These are phyloP conservation scores for Callopanchax toddi DNA, from an alignment of 2,113 vertebrate species.

Conservation along the genomic window DNA sequence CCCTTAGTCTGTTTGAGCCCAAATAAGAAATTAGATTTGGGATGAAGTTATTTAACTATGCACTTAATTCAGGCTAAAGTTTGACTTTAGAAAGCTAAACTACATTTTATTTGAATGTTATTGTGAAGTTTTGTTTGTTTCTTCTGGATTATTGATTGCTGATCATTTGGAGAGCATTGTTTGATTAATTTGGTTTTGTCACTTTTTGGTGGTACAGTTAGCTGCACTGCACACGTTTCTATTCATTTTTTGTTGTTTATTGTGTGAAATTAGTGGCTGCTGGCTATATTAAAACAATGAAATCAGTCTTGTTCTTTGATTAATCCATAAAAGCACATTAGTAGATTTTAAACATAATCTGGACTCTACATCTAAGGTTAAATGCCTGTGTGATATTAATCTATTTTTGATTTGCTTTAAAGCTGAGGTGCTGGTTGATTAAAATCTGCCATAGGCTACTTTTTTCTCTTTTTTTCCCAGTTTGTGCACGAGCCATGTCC, in stretches of 20 bases:
- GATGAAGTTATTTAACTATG: too few species aligned
- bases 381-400: conserved; percentile 1
- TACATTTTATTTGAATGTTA: neutral
- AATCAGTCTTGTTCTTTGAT: neutral
- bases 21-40: too few species aligned
- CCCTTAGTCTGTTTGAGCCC: too few species aligned
- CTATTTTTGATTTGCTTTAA: conserved; percentile 9
- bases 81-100: too few species aligned
- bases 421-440: conserved; percentile 18
- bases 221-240: neutral
- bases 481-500: conserved; percentile 61
- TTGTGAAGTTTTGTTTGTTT: neutral
- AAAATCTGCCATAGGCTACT: conserved; percentile 32
- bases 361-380: neutral
- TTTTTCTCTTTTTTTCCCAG: conserved; percentile 38
- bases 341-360: neutral
- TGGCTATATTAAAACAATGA: neutral
- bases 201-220: neutral
- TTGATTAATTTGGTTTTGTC: neutral
- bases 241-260: neutral
- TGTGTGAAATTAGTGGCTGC: neutral
- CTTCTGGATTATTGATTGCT: neutral
- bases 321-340: neutral
- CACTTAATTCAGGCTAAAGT: too few species aligned
- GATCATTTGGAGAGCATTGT: neutral